Evolutionary conservation across 1,140 invertebrate species (phyloP), one percentile per base, ranked within the genome.

Genomic region (Matsumurasca onukii): DNA sequence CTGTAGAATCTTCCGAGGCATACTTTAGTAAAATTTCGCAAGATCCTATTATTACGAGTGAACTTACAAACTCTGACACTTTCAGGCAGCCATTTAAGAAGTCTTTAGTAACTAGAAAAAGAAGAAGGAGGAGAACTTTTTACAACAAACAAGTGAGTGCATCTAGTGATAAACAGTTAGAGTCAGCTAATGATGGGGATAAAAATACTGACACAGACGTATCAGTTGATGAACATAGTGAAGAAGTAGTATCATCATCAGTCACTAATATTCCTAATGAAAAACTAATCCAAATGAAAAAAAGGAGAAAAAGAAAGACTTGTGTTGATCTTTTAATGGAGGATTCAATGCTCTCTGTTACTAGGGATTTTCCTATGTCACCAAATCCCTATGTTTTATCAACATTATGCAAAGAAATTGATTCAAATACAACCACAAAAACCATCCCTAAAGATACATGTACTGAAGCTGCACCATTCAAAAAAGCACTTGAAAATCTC

Each of bases 291-390:
- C 13, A 59, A 5, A 59, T 12, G 30, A 59, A 59, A 24, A 59
- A 25, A 27, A 59, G 55, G 25, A 59, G 55, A 29, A 25, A 27
- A 59, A 59, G 55, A 59, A 59, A 59, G n/a, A 59, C 55, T 59
- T 22, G 25, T 24, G 30, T 59, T 22, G 55, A 59, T 29, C 55
- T 59, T 59, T 59, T 59, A 29, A 59, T 59, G 55, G 55, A 59
- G n/a, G 55, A 59, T 59, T 59, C 55, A 27, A 59, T 59, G 55
- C 25, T 59, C 9, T 59, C 55, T 9, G 55, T 59, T 22, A 59
- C 55, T 59, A 59, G 55, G 30, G 55, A 59, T 29, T 59, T 59
- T 59, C 55, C 55, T 27, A 59, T 59, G 55, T 59, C 55, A 27
- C 55, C 55, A 59, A 59, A 59, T 24, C 55, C 55, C 9, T 59